These are phyloP conservation scores for Epirrhoe tristata DNA, from an alignment of 2,888 invertebrate species.

Conservation along the genomic window DNA sequence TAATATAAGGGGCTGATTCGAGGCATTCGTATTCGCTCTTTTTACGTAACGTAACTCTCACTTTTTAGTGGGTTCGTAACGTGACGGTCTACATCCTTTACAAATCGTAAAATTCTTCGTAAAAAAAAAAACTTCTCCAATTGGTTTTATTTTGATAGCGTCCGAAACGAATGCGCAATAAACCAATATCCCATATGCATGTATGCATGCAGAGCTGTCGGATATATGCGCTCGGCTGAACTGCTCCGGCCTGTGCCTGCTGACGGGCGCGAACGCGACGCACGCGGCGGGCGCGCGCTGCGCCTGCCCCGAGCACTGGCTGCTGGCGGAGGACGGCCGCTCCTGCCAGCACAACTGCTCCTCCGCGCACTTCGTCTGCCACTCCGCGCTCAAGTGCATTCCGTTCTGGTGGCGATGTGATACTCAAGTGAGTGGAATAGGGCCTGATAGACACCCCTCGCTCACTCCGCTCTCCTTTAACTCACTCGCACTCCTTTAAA, in stretches of 20 bases:
- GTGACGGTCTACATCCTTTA: too few species aligned
- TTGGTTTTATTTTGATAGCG: too few species aligned
- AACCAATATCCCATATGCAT: too few species aligned
- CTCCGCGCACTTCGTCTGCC: slow-evolving; percentile 93
- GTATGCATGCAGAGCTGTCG: slow-evolving; percentile 52
- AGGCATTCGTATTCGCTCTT: too few species aligned
- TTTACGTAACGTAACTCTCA: too few species aligned
- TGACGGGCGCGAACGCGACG: slow-evolving; percentile 85
- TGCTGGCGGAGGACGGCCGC: slow-evolving; percentile 86
- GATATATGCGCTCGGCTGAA: slow-evolving; percentile 87
- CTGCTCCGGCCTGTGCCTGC: slow-evolving; percentile 93
- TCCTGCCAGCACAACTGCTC: slow-evolving; percentile 91
- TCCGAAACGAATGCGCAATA: too few species aligned
- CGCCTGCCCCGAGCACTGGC: slow-evolving; percentile 92
- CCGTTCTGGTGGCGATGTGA: slow-evolving; percentile 89
- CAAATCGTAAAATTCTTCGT: too few species aligned
- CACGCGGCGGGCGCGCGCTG: slow-evolving; percentile 83
- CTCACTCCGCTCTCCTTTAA: not conserved
- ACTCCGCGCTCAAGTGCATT: slow-evolving; percentile 92
- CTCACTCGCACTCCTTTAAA: too few species aligned
- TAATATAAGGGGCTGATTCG: too few species aligned
- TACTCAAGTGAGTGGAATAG: slow-evolving; percentile 51
- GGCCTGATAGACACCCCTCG: not conserved
- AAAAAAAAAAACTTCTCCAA: too few species aligned
- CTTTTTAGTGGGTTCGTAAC: too few species aligned